Conservation (phyloP, 2,797 vertebrate species). For the Scomberomorus guttatus region DNA sequence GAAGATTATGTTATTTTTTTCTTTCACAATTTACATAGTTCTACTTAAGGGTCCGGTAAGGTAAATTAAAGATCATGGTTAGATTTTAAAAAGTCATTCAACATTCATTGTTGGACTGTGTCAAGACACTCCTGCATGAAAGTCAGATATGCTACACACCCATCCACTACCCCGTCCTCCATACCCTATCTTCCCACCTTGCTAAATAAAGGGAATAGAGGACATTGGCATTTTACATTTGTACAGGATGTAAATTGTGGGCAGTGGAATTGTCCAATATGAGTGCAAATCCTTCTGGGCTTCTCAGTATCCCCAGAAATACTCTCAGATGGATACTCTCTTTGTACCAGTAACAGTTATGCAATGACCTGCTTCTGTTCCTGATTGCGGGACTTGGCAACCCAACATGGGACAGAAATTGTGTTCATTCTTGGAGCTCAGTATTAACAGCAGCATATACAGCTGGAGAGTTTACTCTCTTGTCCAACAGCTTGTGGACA, state of each 20-base stretch:
- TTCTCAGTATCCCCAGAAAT: not conserved
- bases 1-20: too few species aligned
- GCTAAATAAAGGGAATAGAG: not conserved
- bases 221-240: not conserved
- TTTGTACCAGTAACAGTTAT: not conserved
- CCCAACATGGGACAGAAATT: not conserved
- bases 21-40: too few species aligned
- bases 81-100: too few species aligned
- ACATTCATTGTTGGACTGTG: too few species aligned
- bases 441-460: not conserved
- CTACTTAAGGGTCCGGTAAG: too few species aligned
- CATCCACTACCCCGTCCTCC: not conserved
- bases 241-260: too few species aligned
- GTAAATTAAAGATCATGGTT: too few species aligned
- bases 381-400: not conserved
- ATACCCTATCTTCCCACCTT: not conserved
- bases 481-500: not conserved
- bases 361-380: not conserved
- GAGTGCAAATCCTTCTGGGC: too few species aligned
- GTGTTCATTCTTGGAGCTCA: not conserved
- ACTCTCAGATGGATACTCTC: not conserved
- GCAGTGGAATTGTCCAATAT: not conserved
- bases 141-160: not conserved
- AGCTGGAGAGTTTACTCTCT: not conserved
- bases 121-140: not conserved